phyloP scores from a whole-genome alignment of 2,888 invertebrate genomes.

The Emmelina monodactyla region DNA sequence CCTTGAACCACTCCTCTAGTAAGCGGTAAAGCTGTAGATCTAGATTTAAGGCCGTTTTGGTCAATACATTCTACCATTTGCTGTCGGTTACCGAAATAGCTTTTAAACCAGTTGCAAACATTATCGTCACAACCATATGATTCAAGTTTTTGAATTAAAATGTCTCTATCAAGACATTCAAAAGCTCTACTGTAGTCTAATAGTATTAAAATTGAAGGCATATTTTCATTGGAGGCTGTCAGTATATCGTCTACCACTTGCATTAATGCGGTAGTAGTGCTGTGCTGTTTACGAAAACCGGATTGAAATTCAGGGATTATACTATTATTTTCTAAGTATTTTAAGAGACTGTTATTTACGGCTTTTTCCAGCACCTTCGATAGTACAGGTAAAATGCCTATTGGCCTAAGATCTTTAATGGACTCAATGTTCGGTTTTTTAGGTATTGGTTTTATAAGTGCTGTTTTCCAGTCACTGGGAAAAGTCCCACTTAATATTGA shows the following conservation, averaged over 20 bases:
- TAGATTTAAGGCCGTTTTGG: background rate
- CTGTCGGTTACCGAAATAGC: slow-evolving; percentile 1
- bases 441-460: slow-evolving; percentile 17
- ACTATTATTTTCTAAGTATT: too few relatives aligned
- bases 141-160: slow-evolving; percentile 1
- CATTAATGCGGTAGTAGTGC: too few relatives aligned
- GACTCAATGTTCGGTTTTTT: slow-evolving; percentile 14
- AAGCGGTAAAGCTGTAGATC: background rate
- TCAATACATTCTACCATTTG: slow-evolving; percentile 2
- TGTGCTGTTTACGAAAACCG: too few relatives aligned
- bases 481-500: slow-evolving; percentile 11
- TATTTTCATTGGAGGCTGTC: too few relatives aligned
- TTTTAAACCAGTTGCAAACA: slow-evolving; percentile 2
- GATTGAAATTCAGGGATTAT: too few relatives aligned
- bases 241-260: too few relatives aligned
- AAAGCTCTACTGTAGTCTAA: too few relatives aligned
- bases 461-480: slow-evolving; percentile 19
- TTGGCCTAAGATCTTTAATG: too few relatives aligned
- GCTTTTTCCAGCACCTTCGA: too few relatives aligned
- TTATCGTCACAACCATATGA: background rate
- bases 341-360: too few relatives aligned
- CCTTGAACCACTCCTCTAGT: slow-evolving; percentile 2
- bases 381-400: too few relatives aligned
- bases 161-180: background rate
- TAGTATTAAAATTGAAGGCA: too few relatives aligned